A percentile compares a stretch with the other conserved stretches of the same genome.
phyloP scores from a whole-genome alignment of 1,140 invertebrate species.

The Pissodes strobi region DNA sequence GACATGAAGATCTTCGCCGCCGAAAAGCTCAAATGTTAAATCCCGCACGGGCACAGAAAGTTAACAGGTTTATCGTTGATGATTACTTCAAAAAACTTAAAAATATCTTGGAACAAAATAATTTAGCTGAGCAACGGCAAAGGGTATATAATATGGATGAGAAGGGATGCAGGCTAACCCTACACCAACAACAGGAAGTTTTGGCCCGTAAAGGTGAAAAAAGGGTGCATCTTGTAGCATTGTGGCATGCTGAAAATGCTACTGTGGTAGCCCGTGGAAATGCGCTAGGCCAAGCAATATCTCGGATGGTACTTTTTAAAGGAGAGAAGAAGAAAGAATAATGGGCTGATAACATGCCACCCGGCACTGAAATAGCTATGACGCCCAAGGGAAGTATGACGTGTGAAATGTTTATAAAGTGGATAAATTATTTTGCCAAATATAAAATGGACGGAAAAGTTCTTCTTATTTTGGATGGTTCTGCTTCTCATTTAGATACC shows the following conservation, averaged over 20 bases:
- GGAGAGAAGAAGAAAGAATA: conserved; percentile 46
- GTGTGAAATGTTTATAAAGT: conserved; percentile 47
- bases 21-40: too few relatives aligned
- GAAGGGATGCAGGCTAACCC: too few relatives aligned
- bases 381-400: conserved; percentile 55
- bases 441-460: conserved; percentile 44
- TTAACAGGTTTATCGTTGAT: conserved; percentile 50
- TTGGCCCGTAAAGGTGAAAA: conserved; percentile 44
- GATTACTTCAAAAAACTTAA: conserved; percentile 50
- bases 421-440: conserved; percentile 49
- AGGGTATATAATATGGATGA: conserved; percentile 56
- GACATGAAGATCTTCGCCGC: too few relatives aligned
- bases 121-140: conserved; percentile 44
- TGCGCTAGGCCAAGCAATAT: conserved; percentile 50
- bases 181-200: conserved; percentile 53
- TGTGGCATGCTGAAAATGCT: conserved; percentile 51
- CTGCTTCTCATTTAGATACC: conserved; percentile 48
- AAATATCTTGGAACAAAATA: conserved; percentile 36
- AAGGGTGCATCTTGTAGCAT: conserved; percentile 46
- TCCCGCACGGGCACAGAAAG: conserved; percentile 49
- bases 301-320: conserved; percentile 55
- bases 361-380: conserved; percentile 45
- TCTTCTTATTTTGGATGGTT: conserved; percentile 55
- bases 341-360: conserved; percentile 45
- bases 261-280: conserved; percentile 52